phyloP scores from a whole-genome alignment of 2,888 invertebrate genomes.

The Leptopilina syphax region DNA sequence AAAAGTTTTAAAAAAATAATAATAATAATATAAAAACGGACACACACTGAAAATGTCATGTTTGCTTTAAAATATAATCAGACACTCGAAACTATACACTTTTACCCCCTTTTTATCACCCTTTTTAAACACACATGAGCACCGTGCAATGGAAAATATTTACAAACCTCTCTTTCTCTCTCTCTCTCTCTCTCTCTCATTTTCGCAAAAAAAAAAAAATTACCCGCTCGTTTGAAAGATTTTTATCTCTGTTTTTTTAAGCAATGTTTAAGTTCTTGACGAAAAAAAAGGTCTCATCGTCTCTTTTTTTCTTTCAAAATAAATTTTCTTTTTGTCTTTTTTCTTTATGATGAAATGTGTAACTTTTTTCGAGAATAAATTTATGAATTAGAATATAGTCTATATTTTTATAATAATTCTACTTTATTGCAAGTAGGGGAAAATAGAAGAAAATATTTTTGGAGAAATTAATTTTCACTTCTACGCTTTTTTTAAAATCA shows the following conservation, averaged over 20 bases:
- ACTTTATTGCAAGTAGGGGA: too few relatives aligned
- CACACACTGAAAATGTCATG: conserved; percentile 14
- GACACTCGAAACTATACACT: neutral
- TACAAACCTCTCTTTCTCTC: neutral
- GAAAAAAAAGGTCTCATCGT: neutral
- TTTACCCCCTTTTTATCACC: neutral
- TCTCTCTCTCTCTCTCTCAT: too few relatives aligned
- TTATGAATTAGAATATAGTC: too few relatives aligned
- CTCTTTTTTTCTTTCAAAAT: neutral
- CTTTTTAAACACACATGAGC: too few relatives aligned
- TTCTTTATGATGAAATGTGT: too few relatives aligned
- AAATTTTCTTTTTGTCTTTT: too few relatives aligned
- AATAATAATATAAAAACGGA: neutral
- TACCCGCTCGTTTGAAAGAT: neutral
- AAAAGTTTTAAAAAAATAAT: neutral
- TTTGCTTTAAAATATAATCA: conserved; percentile 20
- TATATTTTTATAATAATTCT: too few relatives aligned
- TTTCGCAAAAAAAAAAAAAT: neutral
- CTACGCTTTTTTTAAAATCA: too few relatives aligned
- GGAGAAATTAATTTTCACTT: too few relatives aligned
- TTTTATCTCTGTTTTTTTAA: neutral
- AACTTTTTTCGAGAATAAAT: too few relatives aligned
- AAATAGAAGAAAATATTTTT: too few relatives aligned
- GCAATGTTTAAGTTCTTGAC: neutral
- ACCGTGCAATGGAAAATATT: neutral